These are phyloP conservation scores for Dioctria linearis DNA, from an alignment of 2,888 invertebrate genomes.

Conservation along the genomic window DNA sequence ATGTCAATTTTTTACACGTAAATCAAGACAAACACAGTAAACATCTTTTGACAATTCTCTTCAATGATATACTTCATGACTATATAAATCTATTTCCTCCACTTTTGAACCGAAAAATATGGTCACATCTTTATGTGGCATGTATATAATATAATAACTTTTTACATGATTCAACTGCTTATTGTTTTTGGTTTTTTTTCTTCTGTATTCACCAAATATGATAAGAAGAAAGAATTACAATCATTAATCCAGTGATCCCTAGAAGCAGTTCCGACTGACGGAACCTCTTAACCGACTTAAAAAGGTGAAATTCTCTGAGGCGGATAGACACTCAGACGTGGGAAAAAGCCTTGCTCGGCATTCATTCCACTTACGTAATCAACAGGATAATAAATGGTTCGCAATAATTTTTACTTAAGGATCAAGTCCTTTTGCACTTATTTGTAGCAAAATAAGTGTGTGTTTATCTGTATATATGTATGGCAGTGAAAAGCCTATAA, in stretches of 20 bases:
- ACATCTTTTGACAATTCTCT: too few relatives aligned
- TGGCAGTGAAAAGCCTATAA: constrained; percentile 12
- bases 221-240: constrained; percentile 20
- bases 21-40: too few relatives aligned
- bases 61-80: too few relatives aligned
- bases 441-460: constrained; percentile 34
- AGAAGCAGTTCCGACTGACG: constrained; percentile 41
- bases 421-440: constrained; percentile 35
- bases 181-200: too few relatives aligned
- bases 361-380: constrained; percentile 35
- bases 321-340: constrained; percentile 20
- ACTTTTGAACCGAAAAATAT: too few relatives aligned
- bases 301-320: constrained; percentile 40
- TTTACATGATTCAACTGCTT: too few relatives aligned
- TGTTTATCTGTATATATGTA: constrained; percentile 25
- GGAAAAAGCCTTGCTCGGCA: not conserved
- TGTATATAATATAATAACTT: too few relatives aligned
- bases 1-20: too few relatives aligned
- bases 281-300: constrained; percentile 40
- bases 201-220: too few relatives aligned
- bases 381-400: constrained; percentile 47
- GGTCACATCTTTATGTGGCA: too few relatives aligned
- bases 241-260: constrained; percentile 46
- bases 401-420: constrained; percentile 48
- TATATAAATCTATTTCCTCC: too few relatives aligned